These are phyloP conservation scores for Eucidaris tribuloides DNA, from an alignment of 35 echinoderm and acorn worm species.

Conservation along the genomic window DNA sequence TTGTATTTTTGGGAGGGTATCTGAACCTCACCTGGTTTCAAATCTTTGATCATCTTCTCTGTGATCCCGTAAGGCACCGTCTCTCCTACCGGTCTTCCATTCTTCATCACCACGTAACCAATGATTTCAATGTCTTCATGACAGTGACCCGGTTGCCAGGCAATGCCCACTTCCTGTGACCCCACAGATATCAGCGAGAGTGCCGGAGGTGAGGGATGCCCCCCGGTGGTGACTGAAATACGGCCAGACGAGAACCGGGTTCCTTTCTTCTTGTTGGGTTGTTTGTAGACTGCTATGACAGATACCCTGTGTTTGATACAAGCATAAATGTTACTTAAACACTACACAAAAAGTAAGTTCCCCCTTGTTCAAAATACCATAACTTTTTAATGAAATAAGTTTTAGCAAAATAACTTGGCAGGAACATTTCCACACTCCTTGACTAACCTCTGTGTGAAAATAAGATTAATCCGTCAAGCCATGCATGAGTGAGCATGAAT, in stretches of 20 bases:
- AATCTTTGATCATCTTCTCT: conserved; percentile 60
- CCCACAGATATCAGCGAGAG: conserved; percentile 35
- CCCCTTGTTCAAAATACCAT: too few species aligned
- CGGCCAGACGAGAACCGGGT: conserved; percentile 14
- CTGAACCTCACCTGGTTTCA: conserved; percentile 47
- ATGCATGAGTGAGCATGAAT: too few species aligned
- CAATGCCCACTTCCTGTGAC: conserved; percentile 39
- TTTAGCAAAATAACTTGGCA: too few species aligned
- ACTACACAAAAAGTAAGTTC: too few species aligned
- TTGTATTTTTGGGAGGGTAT: not conserved
- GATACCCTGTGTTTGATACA: conserved; percentile 42
- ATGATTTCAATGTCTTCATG: conserved; percentile 62
- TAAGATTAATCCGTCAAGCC: too few species aligned
- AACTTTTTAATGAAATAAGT: too few species aligned
- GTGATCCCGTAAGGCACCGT: conserved; percentile 26
- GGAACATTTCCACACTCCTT: too few species aligned
- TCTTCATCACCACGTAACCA: conserved; percentile 48
- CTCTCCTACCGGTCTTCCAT: conserved; percentile 28
- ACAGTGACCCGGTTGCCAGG: conserved; percentile 44
- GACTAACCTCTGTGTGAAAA: too few species aligned
- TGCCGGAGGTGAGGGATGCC: conserved; percentile 36
- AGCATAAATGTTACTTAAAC: too few species aligned
- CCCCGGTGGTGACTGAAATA: conserved; percentile 39
- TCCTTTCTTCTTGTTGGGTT: conserved; percentile 33
- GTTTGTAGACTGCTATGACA: conserved; percentile 38